These are phyloP conservation scores for Orius laevigatus DNA, from an alignment of 1,140 invertebrate species.

Conservation along the genomic window DNA sequence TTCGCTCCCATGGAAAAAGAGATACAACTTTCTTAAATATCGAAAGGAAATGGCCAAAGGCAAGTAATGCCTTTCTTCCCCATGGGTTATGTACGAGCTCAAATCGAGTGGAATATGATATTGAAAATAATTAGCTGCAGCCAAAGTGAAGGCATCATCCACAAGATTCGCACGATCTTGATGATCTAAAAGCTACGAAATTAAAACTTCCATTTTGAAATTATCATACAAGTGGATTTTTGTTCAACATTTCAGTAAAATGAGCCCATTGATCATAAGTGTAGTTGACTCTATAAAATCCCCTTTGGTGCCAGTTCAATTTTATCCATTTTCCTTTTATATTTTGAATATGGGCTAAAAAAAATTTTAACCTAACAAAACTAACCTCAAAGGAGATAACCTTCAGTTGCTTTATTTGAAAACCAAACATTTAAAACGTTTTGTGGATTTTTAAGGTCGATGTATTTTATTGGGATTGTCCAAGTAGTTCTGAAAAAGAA, in stretches of 20 bases:
- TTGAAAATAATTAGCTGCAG: conserved; percentile 16
- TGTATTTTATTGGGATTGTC: too few relatives aligned
- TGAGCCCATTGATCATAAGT: conserved; percentile 40
- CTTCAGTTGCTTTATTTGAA: too few relatives aligned
- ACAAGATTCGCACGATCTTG: conserved; percentile 47
- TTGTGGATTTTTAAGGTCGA: too few relatives aligned
- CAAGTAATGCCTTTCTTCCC: too few relatives aligned
- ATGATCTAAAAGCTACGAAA: conserved; percentile 26
- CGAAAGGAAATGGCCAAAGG: too few relatives aligned
- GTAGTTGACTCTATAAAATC: conserved; percentile 47
- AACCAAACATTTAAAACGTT: too few relatives aligned
- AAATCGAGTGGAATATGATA: too few relatives aligned
- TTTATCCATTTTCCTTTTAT: conserved; percentile 7
- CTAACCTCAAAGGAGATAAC: not conserved
- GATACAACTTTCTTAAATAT: too few relatives aligned
- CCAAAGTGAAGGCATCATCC: conserved; percentile 35
- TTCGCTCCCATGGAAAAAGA: too few relatives aligned
- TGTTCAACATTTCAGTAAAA: conserved; percentile 30
- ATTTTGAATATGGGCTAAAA: not conserved
- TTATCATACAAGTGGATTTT: conserved; percentile 20
- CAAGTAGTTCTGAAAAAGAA: too few relatives aligned
- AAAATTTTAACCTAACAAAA: not conserved
- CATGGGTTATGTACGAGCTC: too few relatives aligned
- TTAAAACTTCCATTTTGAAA: not conserved
- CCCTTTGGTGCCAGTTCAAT: conserved; percentile 20